A percentile compares a stretch with the other conserved stretches of the same genome.
phyloP scores from a whole-genome alignment of 23 tunicate genomes.

The Halocynthia aurantium region DNA sequence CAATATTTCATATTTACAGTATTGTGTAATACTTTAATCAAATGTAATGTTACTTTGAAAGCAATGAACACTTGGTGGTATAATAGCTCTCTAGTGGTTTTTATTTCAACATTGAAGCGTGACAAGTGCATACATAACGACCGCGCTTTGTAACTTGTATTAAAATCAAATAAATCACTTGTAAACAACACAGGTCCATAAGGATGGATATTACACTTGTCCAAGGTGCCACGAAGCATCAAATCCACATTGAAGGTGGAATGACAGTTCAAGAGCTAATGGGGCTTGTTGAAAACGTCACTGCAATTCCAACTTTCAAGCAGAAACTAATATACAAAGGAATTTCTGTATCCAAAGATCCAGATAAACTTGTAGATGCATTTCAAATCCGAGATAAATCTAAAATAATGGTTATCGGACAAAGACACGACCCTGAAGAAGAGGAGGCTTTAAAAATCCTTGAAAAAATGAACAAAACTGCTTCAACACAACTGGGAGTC shows the following conservation, averaged over 20 bases:
- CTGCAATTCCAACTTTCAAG: slow-evolving; percentile 19
- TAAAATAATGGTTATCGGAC: slow-evolving; percentile 59
- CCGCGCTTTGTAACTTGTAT: too few species aligned
- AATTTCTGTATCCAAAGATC: slow-evolving; percentile 35
- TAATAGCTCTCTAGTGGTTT: too few species aligned
- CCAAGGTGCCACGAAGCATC: slow-evolving; percentile 36
- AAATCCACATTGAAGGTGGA: background rate
- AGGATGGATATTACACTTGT: slow-evolving; percentile 31
- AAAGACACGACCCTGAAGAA: slow-evolving; percentile 46
- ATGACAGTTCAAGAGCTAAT: slow-evolving; percentile 28
- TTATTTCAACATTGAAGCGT: too few species aligned
- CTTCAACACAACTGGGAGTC: background rate
- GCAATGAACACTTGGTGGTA: too few species aligned
- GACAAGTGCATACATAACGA: too few species aligned
- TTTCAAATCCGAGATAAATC: slow-evolving; percentile 28
- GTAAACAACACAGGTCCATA: background rate
- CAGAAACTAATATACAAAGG: slow-evolving; percentile 58
- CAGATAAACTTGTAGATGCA: slow-evolving; percentile 26
- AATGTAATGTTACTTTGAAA: too few species aligned
- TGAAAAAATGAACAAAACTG: slow-evolving; percentile 19
- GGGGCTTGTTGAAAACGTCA: slow-evolving; percentile 23
- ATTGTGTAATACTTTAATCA: too few species aligned
- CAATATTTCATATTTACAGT: too few species aligned
- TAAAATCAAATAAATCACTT: too few species aligned
- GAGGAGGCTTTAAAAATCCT: slow-evolving; percentile 32